A percentile compares a stretch with the other conserved stretches of the same genome.
Conservation (phyloP, 1,140 invertebrate genomes). For the Camponotus pennsylvanicus region DNA sequence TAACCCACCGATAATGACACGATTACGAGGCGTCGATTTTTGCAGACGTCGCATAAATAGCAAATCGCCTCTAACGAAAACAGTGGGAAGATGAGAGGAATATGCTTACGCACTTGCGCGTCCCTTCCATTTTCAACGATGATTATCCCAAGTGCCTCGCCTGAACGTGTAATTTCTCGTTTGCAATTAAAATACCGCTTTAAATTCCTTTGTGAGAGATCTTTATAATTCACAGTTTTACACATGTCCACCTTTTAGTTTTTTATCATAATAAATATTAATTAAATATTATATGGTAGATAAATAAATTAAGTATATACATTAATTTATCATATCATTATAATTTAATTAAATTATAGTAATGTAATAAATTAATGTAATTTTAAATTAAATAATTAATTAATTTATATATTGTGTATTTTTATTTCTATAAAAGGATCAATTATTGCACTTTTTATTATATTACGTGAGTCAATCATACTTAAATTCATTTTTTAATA, state of each 20-base stretch:
- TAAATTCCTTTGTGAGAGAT: not conserved
- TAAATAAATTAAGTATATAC: no score
- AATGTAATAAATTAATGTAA: no score
- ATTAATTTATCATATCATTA: no score
- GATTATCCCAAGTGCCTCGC: not conserved
- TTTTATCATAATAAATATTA: not conserved
- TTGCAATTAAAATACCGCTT: not conserved
- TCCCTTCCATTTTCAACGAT: not conserved
- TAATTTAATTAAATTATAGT: no score
- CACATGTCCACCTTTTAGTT: not conserved
- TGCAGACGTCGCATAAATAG: conserved; percentile 5
- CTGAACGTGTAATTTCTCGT: not conserved
- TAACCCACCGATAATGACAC: conserved; percentile 50
- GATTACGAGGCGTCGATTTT: conserved; percentile 42
- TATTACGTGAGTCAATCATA: no score
- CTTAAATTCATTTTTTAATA: no score
- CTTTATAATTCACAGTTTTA: not conserved
- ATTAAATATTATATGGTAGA: no score
- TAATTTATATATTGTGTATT: no score
- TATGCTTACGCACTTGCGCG: no score
- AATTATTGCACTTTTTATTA: no score
- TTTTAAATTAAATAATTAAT: no score
- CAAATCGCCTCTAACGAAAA: not conserved
- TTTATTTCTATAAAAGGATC: no score
- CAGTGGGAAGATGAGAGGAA: not conserved